A percentile compares a stretch with the other conserved stretches of the same genome.
phyloP scores from a whole-genome alignment of 2,797 vertebrate species.

The Acestrorhynchus altus region DNA sequence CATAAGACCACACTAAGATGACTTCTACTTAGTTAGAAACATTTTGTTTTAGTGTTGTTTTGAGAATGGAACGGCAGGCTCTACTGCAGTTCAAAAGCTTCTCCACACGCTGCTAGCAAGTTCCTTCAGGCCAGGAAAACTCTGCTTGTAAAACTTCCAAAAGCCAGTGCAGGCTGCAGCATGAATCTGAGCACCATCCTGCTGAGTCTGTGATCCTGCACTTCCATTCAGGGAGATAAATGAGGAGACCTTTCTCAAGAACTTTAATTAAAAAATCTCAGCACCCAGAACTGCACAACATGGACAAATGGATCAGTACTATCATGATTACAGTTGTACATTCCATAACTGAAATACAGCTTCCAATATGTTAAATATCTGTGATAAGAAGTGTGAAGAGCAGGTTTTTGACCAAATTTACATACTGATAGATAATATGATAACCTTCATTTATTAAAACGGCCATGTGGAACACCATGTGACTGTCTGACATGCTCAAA shows the following conservation, averaged over 20 bases:
- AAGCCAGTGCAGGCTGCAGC: background rate
- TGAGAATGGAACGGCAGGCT: background rate
- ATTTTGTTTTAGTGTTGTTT: background rate
- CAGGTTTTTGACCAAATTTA: too few relatives aligned
- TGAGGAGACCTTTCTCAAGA: background rate
- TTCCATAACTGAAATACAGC: background rate
- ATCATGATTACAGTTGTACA: background rate
- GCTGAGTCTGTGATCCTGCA: constrained; percentile 31
- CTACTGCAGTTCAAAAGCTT: background rate
- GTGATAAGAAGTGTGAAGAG: too few relatives aligned
- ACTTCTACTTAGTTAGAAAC: background rate
- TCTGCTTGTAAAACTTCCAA: constrained; percentile 32
- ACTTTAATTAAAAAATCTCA: too few relatives aligned
- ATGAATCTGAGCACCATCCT: constrained; percentile 41
- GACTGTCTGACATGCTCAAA: too few relatives aligned
- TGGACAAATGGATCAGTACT: background rate
- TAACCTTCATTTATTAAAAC: too few relatives aligned
- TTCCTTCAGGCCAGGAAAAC: constrained; percentile 27
- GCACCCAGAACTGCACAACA: background rate
- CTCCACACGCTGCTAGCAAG: constrained; percentile 7
- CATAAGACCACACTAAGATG: background rate
- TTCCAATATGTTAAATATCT: background rate
- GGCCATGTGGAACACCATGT: too few relatives aligned
- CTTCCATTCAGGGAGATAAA: constrained; percentile 22
- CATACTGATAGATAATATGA: too few relatives aligned